Base-by-base conservation (phyloP, 23 tunicate species). In the Botrylloides violaceus region DNA sequence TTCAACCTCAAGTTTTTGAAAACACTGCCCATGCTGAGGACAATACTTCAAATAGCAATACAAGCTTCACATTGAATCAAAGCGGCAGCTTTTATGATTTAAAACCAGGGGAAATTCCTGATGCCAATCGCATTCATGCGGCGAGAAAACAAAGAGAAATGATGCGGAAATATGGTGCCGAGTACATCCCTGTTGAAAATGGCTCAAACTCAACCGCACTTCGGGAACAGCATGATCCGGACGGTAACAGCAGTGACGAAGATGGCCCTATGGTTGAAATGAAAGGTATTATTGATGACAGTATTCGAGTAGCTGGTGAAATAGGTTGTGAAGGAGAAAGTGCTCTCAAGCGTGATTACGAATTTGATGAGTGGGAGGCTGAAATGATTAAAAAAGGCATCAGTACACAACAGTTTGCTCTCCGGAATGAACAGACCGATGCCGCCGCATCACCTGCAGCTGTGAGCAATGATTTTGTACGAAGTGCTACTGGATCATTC, bases 311-410 rank as follows among this genome's bases (percentile, higher is more conserved):
- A 49, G 77, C 88, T 15, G 77, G 81, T 6, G 86, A 81, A 24
- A 73, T 76, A 1, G 73, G 66, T 1, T 36, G 65, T 38, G 62
- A 48, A 7, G 84, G 65, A 24, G 80, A 76, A 38, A 79, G 75
- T 33, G 81, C 76, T 1, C 60, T 62, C 23, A 50, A 36, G 29
- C 58, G 61, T 33, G 97, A 90, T 79, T 89, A 83, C 23, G 97
- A 90, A 75, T 88, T 83, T 31, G 73, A 75, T 62, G 24, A 81
- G 47, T 90, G 97, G 97, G 97, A 90, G 48, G 97, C 87, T 38
- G 85, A 90, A 71, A 56, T 90, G 75, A 90, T 90, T 6, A 83
- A 76, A 61, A 90, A 90, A 49, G 97, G 97, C 5, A 79, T 71
- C 29, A 75, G 76, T 72, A 43, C 75, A 2, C 90, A 66, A 34